Base-by-base conservation (phyloP, 2,888 invertebrate species). In the Brenthis daphne region DNA sequence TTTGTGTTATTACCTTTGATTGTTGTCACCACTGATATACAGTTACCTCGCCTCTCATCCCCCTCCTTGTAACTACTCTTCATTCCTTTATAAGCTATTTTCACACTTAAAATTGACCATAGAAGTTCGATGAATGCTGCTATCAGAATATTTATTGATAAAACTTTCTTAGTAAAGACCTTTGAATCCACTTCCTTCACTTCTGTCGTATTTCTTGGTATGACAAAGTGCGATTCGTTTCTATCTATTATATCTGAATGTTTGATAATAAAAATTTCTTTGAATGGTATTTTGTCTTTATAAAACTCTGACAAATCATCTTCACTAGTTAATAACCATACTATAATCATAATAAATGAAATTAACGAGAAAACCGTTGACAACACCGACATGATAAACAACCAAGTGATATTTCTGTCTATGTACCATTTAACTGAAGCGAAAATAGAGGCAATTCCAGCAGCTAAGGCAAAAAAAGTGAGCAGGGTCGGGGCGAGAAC, bases 371-470 rank as follows among this genome's bases (percentile, higher is more conserved):
- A 88, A 1, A 94, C 14, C 0, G 93, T 89, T 0, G 95, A 94
- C 67, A 95, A 78, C 33, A 93, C 81, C 0, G 94, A 94, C 71
- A 94, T 90, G 57, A 93, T 81, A 75, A 95, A 95, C 74, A 95
- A 88, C 89, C 94, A 94, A 0, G 92, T 92, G 75, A 95, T 95
- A 78, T 95, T 95, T 68, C 93, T 90, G 77, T 95, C 95, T 57
- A 95, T 93, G 79, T 95, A 95, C 95, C 95, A 95, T 72, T 92
- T 85, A 50, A 94, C 93, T 78, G 95, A 95, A 0, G 95, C 95
- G 57, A 95, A 79, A 13, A 95, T 86, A 1, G 94, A 94, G 0
- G 94, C 88, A 4, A 93, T 68, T 1, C 94, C 94, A 0, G 94
- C 92, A 0, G 88, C 86, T 57, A 94, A 76, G 1, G 93, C 93